Evolutionary conservation across 2,797 vertebrate species (phyloP), one percentile per base, ranked within the genome.

Genomic region (Eulemur albifrons): DNA sequence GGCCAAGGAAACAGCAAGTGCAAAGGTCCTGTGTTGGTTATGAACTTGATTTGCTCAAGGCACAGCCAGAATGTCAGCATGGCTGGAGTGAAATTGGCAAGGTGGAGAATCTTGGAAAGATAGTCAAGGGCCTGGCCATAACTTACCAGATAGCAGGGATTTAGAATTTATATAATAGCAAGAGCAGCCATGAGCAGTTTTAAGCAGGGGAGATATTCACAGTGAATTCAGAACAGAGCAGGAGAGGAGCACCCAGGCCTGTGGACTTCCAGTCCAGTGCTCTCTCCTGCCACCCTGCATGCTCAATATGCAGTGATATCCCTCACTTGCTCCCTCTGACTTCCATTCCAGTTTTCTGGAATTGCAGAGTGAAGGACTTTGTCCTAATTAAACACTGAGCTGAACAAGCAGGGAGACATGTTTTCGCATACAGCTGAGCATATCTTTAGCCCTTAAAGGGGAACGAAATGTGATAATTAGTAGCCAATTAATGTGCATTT

Each of bases 401-500:
- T 38, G 54, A 93, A 80, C 72, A 97, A 90, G 79, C 88, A 63
- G 87, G 79, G 92, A 97, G 94, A 97, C 96, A 93, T 83, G 95
- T 90, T 96, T 95, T 76, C 77, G 50, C 84, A 38, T 11, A 79
- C 93, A 96, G 93, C 94, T 96, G 96, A 97, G 96, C 96, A 94
- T 97, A 96, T 98, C 98, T 97, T 97, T 96, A 97, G 91, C 87
- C 94, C 88, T 97, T 96, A 93, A 96, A 96, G 86, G 95, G 93
- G 96, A 93, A 97, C 18, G 27, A 92, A 98, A 96, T 82, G 85
- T 97, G 97, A 98, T 97, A 97, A 98, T 97, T 97, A 93, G 86
- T 94, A 97, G 93, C 97, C 97, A 98, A 96, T 98, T 97, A 98
- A 97, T 96, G 96, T 73, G 87, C 94, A 96, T 98, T 97, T 97